Evolutionary conservation across 2,113 vertebrate species (phyloP).

Genomic region (Panthera uncia): DNA sequence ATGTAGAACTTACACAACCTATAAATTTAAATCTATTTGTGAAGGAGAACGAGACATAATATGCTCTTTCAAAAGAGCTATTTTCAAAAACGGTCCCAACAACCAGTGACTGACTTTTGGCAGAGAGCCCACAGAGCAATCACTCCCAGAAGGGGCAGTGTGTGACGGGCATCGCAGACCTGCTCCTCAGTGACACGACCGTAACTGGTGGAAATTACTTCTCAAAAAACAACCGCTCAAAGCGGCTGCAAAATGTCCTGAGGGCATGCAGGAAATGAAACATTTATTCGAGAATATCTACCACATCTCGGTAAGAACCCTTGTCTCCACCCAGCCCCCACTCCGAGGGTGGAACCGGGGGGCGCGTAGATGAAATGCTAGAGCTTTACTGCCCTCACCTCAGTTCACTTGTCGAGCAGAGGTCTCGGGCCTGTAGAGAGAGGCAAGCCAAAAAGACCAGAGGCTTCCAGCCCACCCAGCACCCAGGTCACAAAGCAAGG

Average conservation of each 20-base stretch:
- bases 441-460: background rate
- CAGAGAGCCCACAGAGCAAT: background rate
- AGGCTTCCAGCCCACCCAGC: background rate
- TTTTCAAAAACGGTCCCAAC: background rate
- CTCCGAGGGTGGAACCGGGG: background rate
- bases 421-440: background rate
- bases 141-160: background rate
- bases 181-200: background rate
- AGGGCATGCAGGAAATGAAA: background rate
- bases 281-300: background rate
- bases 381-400: background rate
- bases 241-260: background rate
- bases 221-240: background rate
- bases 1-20: background rate
- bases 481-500: background rate
- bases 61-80: background rate
- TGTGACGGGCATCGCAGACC: background rate
- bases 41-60: background rate
- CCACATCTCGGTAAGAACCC: background rate
- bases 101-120: background rate
- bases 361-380: background rate
- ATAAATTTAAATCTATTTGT: background rate
- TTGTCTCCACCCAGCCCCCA: background rate
- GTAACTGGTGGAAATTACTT: background rate
- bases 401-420: background rate